phyloP scores from a whole-genome alignment of 2,797 vertebrate genomes.

The Trachurus trachurus region DNA sequence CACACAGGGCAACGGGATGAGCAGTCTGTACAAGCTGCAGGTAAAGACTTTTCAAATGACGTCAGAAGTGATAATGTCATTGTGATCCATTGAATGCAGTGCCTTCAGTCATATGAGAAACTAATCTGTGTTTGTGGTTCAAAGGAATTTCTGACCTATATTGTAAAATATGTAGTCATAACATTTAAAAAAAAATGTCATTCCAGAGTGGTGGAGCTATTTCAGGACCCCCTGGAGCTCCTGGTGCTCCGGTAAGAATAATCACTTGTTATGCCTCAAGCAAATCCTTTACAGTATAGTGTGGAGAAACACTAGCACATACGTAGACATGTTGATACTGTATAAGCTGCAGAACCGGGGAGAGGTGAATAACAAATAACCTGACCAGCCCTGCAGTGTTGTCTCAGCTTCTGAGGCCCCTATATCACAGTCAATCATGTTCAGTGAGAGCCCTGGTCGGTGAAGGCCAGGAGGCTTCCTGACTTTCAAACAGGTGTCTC shows the following conservation, averaged over 20 bases:
- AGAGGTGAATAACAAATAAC: slow-evolving; percentile 72
- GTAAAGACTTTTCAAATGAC: slow-evolving; percentile 81
- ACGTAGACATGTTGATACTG: slow-evolving; percentile 55
- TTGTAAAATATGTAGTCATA: slow-evolving; percentile 62
- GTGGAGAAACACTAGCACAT: slow-evolving; percentile 53
- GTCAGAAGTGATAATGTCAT: slow-evolving; percentile 14
- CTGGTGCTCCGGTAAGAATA: slow-evolving; percentile 92
- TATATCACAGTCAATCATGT: slow-evolving; percentile 65
- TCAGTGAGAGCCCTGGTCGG: slow-evolving; percentile 50
- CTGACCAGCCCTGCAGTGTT: slow-evolving; percentile 55
- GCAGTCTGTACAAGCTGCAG: slow-evolving; percentile 98
- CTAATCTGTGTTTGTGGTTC: slow-evolving; percentile 34
- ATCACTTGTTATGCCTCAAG: slow-evolving; percentile 66
- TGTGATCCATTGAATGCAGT: slow-evolving; percentile 29
- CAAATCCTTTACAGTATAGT: slow-evolving; percentile 64
- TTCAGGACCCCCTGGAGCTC: slow-evolving; percentile 90
- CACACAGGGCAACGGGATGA: slow-evolving; percentile 93
- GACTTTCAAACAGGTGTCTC: slow-evolving; percentile 69
- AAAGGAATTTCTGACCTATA: slow-evolving; percentile 53
- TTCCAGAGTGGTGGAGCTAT: slow-evolving; percentile 89
- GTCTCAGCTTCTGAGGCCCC: slow-evolving; percentile 54
- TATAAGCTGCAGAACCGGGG: slow-evolving; percentile 43
- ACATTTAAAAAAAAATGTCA: slow-evolving; percentile 51
- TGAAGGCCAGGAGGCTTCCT: slow-evolving; percentile 63
- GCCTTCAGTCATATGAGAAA: slow-evolving; percentile 41